A percentile compares a stretch with the other conserved stretches of the same genome.
Conservation (phyloP, 1,140 invertebrate species). For the Piezodorus guildinii region DNA sequence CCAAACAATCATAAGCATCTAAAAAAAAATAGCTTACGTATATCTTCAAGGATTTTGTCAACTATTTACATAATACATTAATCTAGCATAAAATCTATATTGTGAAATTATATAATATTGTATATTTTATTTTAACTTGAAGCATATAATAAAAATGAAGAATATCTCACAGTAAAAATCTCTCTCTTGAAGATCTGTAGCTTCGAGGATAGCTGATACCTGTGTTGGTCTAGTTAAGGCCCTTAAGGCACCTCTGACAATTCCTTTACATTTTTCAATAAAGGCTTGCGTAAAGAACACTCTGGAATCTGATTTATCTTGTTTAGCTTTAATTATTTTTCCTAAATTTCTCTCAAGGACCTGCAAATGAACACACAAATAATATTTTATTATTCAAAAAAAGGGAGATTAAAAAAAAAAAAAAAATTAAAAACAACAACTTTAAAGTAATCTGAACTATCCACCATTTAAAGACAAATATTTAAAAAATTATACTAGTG, state of each 20-base stretch:
- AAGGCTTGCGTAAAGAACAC: constrained; percentile 84
- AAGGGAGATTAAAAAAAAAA: neutral
- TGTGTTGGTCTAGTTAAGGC: constrained; percentile 79
- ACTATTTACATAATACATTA: too few species aligned
- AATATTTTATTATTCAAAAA: neutral
- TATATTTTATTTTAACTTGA: too few species aligned
- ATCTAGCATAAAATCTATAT: too few species aligned
- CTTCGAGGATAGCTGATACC: constrained; percentile 63
- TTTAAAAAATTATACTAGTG: too few species aligned
- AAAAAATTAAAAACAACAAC: too few species aligned
- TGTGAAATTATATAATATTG: too few species aligned
- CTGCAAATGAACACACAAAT: constrained; percentile 31
- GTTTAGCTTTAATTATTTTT: constrained; percentile 67
- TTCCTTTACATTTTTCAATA: constrained; percentile 69
- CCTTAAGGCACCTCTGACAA: constrained; percentile 72
- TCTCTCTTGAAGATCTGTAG: constrained; percentile 69
- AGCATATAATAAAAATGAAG: too few species aligned
- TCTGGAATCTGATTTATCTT: constrained; percentile 68
- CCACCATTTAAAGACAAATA: too few species aligned
- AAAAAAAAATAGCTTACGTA: constrained; percentile 22
- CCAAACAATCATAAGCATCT: constrained; percentile 52
- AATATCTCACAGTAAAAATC: constrained; percentile 61
- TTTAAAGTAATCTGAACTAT: too few species aligned
- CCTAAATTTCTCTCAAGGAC: constrained; percentile 62
- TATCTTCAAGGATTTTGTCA: too few species aligned